Base-by-base conservation (phyloP, 1,140 invertebrate species). In the Psix sp. region DNA sequence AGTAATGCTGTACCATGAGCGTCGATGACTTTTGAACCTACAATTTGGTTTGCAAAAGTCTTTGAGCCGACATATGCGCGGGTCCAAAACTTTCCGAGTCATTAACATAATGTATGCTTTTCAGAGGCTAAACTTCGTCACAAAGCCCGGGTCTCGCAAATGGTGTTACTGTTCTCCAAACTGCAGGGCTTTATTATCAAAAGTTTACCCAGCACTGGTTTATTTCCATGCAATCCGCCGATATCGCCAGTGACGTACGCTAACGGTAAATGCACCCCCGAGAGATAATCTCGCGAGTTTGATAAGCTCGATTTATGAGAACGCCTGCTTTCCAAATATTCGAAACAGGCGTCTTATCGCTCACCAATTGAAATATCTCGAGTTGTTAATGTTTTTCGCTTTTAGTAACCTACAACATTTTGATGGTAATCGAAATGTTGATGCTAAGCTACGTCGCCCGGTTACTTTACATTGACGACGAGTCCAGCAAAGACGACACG, bases 371-470 rank as follows among this genome's bases (percentile, higher is more conserved):
- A 60, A 73, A 73, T 54, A 59, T 65, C 39, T 40, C 60, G 29
- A 36, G 42, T 56, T 54, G 72, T 65, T 66, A 66, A 67, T 66
- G 51, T 48, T 74, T 74, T 67, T 70, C 70, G 52, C 78, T 86
- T 87, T 79, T 82, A 87, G 86, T 86, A 63, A 86, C 84, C 38
- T 84, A 80, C 77, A 82, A 87, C 78, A 60, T 79, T 35, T 77
- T 87, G 80, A 85, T 87, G 79, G 63, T 87, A 81, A 81, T 87
- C 79, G 86, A 87, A 70, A 87, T 87, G 86, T 68, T 87, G 78
- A 66, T 86, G 70, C 82, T 87, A 15, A 82, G 83, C 66, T 86
- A 83, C 74, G 83, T 79, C n/a, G 85, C 85, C 6, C 77, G 83
- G 46, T 56, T 77, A 62, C 52, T 87, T 65, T 87, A 84, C 73